Conservation (phyloP, 1,140 invertebrate species). For the Drepana arcuata region DNA sequence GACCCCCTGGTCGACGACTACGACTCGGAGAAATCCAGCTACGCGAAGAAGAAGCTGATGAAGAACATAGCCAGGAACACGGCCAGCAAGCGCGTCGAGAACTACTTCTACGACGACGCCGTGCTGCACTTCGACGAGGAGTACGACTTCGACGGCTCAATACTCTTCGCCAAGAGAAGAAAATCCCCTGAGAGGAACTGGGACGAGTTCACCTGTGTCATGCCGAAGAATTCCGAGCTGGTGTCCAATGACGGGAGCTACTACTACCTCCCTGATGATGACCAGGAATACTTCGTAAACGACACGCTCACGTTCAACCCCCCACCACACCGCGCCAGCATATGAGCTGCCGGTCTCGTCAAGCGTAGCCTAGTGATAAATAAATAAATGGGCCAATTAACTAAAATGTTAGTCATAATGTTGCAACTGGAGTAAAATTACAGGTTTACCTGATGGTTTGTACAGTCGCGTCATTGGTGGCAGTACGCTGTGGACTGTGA, state of each 20-base stretch:
- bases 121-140: slow-evolving; percentile 65
- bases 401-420: too few species aligned
- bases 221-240: slow-evolving; percentile 38
- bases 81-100: slow-evolving; percentile 33
- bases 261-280: slow-evolving; percentile 59
- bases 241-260: slow-evolving; percentile 65
- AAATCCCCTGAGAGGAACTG: slow-evolving; percentile 55
- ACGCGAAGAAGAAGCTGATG: slow-evolving; percentile 62
- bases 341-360: slow-evolving; percentile 31
- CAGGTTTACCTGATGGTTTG: too few species aligned
- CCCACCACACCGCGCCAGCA: slow-evolving; percentile 61
- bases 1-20: slow-evolving; percentile 66
- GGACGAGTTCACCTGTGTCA: slow-evolving; percentile 37
- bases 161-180: slow-evolving; percentile 62
- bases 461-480: too few species aligned
- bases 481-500: too few species aligned
- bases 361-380: slow-evolving; percentile 30
- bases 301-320: slow-evolving; percentile 60
- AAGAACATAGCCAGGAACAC: slow-evolving; percentile 67
- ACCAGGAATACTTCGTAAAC: slow-evolving; percentile 58
- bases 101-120: slow-evolving; percentile 69
- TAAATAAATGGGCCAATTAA: slow-evolving; percentile 56
- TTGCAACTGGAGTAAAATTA: too few species aligned
- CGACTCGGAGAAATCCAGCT: slow-evolving; percentile 63
- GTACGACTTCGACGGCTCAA: slow-evolving; percentile 63